Percentiles rank a stretch among this genome's conserved stretches.
These are phyloP conservation scores for Otis tarda DNA, from an alignment of 2,113 vertebrate species.

Conservation along the genomic window DNA sequence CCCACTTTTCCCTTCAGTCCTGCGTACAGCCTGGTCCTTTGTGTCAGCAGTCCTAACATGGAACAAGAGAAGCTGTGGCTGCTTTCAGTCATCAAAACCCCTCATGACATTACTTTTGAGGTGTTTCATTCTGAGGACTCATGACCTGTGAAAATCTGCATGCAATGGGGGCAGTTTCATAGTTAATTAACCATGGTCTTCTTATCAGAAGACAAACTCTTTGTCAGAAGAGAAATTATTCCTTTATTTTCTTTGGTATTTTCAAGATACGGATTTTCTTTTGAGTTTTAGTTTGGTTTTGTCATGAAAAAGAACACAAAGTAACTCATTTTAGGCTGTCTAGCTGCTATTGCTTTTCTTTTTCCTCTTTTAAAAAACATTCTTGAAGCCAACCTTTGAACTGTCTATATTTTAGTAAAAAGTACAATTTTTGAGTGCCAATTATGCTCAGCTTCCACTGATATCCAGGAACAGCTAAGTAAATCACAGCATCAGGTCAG, in stretches of 20 bases:
- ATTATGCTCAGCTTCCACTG: background rate
- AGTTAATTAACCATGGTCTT: background rate
- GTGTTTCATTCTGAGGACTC: background rate
- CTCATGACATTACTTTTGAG: background rate
- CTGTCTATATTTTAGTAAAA: background rate
- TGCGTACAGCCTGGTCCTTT: fast-evolving
- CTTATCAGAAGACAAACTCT: too few relatives aligned
- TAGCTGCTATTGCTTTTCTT: background rate
- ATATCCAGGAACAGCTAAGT: background rate
- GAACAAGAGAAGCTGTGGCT: background rate
- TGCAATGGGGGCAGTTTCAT: background rate
- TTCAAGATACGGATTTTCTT: background rate
- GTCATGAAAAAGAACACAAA: background rate
- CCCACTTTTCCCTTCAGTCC: background rate
- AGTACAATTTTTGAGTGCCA: background rate
- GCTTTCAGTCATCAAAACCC: background rate
- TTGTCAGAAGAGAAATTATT: background rate
- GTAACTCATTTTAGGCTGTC: background rate
- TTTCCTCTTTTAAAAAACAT: background rate
- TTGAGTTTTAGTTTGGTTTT: background rate
- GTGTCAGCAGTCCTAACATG: too few relatives aligned
- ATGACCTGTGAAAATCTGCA: background rate
- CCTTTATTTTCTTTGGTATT: background rate
- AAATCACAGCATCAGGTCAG: background rate
- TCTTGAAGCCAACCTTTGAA: background rate